These are phyloP conservation scores for Dicrurus megarhynchus DNA, from an alignment of 2,113 vertebrate species.

Conservation along the genomic window DNA sequence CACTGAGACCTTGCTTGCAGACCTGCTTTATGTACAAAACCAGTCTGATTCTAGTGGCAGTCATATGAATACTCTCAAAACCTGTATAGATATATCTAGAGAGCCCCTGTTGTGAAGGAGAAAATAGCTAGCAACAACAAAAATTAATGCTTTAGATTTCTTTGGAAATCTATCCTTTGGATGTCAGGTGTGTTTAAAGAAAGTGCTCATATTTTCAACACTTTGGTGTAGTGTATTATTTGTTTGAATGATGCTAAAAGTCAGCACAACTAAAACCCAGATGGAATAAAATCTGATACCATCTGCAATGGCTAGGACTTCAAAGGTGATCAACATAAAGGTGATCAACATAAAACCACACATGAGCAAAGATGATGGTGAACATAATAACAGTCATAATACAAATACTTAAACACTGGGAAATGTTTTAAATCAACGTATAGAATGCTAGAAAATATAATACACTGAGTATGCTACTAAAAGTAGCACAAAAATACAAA, in stretches of 20 bases:
- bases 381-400: not conserved
- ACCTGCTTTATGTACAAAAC: not conserved
- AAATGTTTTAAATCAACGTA: not conserved
- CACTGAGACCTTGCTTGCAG: not conserved
- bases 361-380: not conserved
- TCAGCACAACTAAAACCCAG: not conserved
- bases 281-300: not conserved
- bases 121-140: not conserved
- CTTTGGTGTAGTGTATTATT: too few species aligned
- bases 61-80: not conserved
- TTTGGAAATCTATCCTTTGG: not conserved
- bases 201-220: not conserved
- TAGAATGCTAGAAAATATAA: not conserved
- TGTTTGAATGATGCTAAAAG: not conserved
- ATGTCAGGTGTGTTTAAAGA: not conserved
- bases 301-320: not conserved
- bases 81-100: rapidly evolving
- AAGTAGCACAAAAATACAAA: not conserved
- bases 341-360: not conserved
- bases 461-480: not conserved
- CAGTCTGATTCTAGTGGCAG: not conserved
- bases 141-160: not conserved
- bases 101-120: not conserved
- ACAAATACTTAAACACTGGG: not conserved
- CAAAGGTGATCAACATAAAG: not conserved